These are phyloP conservation scores for Diloba caeruleocephala DNA, from an alignment of 2,888 invertebrate species.

Conservation along the genomic window DNA sequence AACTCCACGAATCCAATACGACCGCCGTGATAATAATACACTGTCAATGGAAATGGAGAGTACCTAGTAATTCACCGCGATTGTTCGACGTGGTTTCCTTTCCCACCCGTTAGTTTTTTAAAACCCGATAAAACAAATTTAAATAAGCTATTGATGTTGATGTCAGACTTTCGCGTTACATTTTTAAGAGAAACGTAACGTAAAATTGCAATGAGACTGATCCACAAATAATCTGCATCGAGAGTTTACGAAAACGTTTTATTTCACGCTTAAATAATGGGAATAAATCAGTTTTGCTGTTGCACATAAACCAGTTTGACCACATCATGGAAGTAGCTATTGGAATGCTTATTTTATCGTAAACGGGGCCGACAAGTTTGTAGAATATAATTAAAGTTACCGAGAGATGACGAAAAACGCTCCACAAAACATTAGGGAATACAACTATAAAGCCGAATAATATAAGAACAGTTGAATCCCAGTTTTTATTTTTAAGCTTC, in stretches of 20 bases:
- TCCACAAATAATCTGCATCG: conserved; percentile 35
- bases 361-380: conserved; percentile 60
- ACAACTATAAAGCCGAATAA: too few species aligned
- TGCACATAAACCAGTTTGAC: conserved; percentile 47
- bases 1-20: conserved; percentile 59
- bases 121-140: conserved; percentile 62
- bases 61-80: conserved; percentile 63
- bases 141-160: conserved; percentile 62
- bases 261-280: conserved; percentile 47
- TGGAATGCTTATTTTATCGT: conserved; percentile 51
- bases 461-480: conserved; percentile 8
- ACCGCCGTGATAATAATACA: conserved; percentile 63
- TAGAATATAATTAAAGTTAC: conserved; percentile 64
- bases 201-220: conserved; percentile 42
- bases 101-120: conserved; percentile 68
- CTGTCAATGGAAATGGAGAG: conserved; percentile 69
- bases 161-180: conserved; percentile 63
- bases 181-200: conserved; percentile 48
- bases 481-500: conserved; percentile 2
- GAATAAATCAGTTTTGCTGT: conserved; percentile 34
- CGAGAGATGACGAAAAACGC: conserved; percentile 46
- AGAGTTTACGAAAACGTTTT: conserved; percentile 36
- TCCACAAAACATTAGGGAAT: conserved; percentile 24
- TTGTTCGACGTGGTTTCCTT: conserved; percentile 73
- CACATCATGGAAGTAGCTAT: conserved; percentile 36